Evolutionary conservation across 2,797 vertebrate species (phyloP), one percentile per base, ranked within the genome.

Genomic region (Cynopterus sphinx): DNA sequence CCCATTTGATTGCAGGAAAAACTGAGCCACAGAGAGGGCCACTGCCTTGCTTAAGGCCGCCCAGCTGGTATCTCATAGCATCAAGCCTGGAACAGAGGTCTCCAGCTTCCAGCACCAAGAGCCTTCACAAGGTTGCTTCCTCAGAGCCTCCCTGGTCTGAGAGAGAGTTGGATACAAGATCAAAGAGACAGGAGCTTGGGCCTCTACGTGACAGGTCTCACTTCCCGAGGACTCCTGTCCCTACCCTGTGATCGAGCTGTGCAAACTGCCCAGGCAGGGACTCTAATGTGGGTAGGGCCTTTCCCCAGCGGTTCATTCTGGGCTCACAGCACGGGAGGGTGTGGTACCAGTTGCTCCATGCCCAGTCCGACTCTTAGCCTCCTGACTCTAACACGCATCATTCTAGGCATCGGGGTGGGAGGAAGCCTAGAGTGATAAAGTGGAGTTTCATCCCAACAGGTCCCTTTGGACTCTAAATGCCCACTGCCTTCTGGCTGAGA

Each of bases 1-100:
- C 78, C 79, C 22, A 57, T 41, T 53, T 88, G 92, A 92, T 49
- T 95, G 83, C 46, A 96, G 51, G 53, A 94, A 74, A 94, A 92
- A 63, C 55, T 78, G 81, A 95, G 57, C 82, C 43, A 83, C 21
- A n/a, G 92, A 88, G 36, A 59, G 57, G 41, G 83, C 70, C 83
- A 67, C 75, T 22, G 78, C 39, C 31, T 63, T 70, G 49, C 55
- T 82, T 61, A 31, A 91, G 92, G 88, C 77, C 70, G 51, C 87
- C 31, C 3, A 33, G 68, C 49, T 87, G 21, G 53, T 31, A 73
- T 46, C 39, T 90, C 67, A n/a, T 12, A 73, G 41, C 46, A 79
- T 43, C 33, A 28, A 53, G 53, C 70, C 33, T 59, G 26, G 41
- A 92, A 61, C 73, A 79, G 78, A 91, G 16, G 31, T 59, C 21